A percentile compares a stretch with the other conserved stretches of the same genome.
These are phyloP conservation scores for Desmophyllum pertusum DNA, from an alignment of 92 coral and sea anemone genomes.

Conservation along the genomic window DNA sequence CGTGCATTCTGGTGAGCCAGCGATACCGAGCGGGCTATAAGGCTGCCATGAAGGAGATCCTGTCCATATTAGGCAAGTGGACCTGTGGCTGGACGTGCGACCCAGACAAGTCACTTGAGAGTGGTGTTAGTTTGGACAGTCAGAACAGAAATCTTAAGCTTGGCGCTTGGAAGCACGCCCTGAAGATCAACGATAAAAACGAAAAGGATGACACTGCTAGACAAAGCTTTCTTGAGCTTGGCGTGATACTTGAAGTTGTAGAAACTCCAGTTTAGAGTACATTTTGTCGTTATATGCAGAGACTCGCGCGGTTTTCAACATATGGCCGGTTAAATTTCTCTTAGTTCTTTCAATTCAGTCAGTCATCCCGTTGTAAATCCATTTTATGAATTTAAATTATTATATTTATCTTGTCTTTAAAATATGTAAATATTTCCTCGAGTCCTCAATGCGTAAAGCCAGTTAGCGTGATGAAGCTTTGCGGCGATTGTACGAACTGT, in stretches of 20 bases:
- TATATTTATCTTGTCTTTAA: too few species aligned
- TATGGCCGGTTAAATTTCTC: too few species aligned
- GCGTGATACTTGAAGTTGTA: neutral
- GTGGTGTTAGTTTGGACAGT: neutral
- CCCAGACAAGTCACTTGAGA: neutral
- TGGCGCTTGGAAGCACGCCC: neutral
- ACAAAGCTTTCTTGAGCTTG: neutral
- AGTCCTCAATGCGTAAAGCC: too few species aligned
- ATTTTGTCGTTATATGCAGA: neutral
- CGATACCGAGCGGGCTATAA: constrained; percentile 44
- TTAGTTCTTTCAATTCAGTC: too few species aligned
- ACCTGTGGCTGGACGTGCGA: neutral
- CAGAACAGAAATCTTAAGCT: neutral
- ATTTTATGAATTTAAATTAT: too few species aligned
- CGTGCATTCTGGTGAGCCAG: constrained; percentile 46
- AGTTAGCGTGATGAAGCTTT: too few species aligned
- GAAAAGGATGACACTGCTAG: too few species aligned
- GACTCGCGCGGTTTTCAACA: too few species aligned
- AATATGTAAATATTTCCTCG: too few species aligned
- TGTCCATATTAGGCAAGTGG: constrained; percentile 7
- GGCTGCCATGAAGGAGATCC: constrained; percentile 10
- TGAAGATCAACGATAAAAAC: neutral
- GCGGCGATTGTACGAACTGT: too few species aligned
- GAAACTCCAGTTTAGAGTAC: neutral
- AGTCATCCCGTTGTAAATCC: too few species aligned